Evolutionary conservation across 2,113 vertebrate species (phyloP).

Genomic region (Tragulus kanchil): DNA sequence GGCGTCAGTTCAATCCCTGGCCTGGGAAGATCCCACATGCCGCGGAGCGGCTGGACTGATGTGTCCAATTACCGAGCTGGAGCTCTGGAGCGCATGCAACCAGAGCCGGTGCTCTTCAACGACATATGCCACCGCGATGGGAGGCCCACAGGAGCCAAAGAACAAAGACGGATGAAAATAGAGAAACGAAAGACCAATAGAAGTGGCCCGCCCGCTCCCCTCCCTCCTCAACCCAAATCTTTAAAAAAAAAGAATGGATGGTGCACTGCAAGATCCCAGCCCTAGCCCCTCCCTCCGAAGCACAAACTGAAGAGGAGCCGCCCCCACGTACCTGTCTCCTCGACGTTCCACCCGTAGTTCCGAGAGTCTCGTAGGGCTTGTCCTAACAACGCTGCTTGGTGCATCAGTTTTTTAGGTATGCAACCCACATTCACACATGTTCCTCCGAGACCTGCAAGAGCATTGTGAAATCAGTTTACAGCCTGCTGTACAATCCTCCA

Average conservation of each 20-base stretch:
- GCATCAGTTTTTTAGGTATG: constrained; percentile 92
- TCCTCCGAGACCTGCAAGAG: constrained; percentile 88
- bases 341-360: constrained; percentile 90
- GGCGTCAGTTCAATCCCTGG: too few relatives aligned
- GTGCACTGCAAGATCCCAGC: neutral
- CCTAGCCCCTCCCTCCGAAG: neutral
- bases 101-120: too few relatives aligned
- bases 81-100: too few relatives aligned
- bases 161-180: too few relatives aligned
- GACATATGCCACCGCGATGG: too few relatives aligned
- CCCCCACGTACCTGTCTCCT: constrained; percentile 84
- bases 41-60: too few relatives aligned
- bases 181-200: too few relatives aligned
- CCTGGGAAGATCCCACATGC: too few relatives aligned
- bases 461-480: neutral
- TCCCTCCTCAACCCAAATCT: too few relatives aligned
- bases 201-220: too few relatives aligned
- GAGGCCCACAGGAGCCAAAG: too few relatives aligned
- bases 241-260: neutral
- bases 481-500: neutral
- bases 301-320: neutral
- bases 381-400: constrained; percentile 91
- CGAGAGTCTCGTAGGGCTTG: constrained; percentile 89
- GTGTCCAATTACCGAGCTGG: too few relatives aligned
- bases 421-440: constrained; percentile 90